A percentile compares a stretch with the other conserved stretches of the same genome.
These are phyloP conservation scores for Drosophila nr. perissopoda DNA, from an alignment of 2,888 invertebrate species.

Conservation along the genomic window DNA sequence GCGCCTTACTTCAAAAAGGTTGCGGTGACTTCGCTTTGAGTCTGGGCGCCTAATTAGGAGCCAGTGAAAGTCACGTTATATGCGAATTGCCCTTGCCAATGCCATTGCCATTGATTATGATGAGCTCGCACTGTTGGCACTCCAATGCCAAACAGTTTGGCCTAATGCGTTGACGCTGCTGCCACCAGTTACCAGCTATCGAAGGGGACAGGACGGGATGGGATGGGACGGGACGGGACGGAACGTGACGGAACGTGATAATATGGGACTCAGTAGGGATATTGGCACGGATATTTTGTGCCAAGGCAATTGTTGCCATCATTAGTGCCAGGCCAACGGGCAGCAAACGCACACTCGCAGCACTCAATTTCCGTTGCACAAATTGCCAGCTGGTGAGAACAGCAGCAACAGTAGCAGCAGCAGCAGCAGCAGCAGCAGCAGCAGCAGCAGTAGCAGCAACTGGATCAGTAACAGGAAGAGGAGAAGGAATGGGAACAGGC, in stretches of 20 bases:
- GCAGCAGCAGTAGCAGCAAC: neutral
- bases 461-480: neutral
- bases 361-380: conserved; percentile 69
- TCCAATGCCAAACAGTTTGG: conserved; percentile 56
- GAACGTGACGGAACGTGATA: neutral
- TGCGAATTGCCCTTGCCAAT: conserved; percentile 9
- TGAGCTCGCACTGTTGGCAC: conserved; percentile 48
- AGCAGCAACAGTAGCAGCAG: neutral
- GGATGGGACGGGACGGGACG: neutral
- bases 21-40: neutral
- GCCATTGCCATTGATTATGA: conserved; percentile 54
- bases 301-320: conserved; percentile 38
- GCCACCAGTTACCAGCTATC: neutral
- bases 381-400: conserved; percentile 40
- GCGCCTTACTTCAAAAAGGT: neutral
- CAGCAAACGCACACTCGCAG: conserved; percentile 16
- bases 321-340: conserved; percentile 39
- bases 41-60: conserved; percentile 41
- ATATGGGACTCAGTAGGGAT: neutral
- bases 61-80: conserved; percentile 46
- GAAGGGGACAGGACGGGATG: neutral
- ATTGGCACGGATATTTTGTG: conserved; percentile 15
- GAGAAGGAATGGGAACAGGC: too few relatives aligned
- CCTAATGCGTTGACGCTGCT: conserved; percentile 40
- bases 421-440: neutral